Base-by-base conservation (phyloP, 2,888 invertebrate genomes). In the Synergus gifuensis region DNA sequence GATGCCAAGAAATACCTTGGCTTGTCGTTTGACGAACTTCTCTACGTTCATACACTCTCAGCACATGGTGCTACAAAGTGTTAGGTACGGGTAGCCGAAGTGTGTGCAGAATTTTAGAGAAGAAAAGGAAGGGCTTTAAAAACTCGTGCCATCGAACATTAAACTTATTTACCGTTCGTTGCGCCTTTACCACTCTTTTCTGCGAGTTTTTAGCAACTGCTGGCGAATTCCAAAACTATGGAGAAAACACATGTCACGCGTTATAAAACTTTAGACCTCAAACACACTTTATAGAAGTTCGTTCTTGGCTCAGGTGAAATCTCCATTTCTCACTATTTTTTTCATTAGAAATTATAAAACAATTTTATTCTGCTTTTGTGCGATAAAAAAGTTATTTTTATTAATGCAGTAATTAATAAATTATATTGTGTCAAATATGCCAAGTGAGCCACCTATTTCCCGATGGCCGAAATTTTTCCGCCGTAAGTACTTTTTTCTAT, bases 141-240 rank as follows among this genome's bases (percentile, higher is more conserved):
- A 77, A 80, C 63, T 67, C 60, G 22, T 60, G 63, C 69, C 36
- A 42, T 60, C 64, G 73, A 79, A 78, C 73, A 78, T 76, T 79
- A 64, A 78, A 78, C 58, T 79, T 79, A 79, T 79, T 79, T 67
- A 73, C 73, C 58, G 46, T 63, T 46, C 64, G 18, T 76, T 49
- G 11, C n/a, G 9, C 4, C 16, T 69, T 69, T 16, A 46, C 69
- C 16, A 5, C 28, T 67, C 46, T 67, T 67, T 67, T 16, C 18
- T 18, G 18, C 18, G 42, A 44, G 46, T 69, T 69, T 16, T 46
- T 18, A 49, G 69, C 46, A 69, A 49, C 69, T 69, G 69, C 22
- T 49, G 69, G 69, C 49, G 44, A 49, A 69, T 69, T 22, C 16
- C 9, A 22, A 69, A 49, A 49, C 28, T 69, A 69, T 28, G 69